These are phyloP conservation scores for Lasioglossum malachurum DNA, from an alignment of 2,888 invertebrate genomes.

Conservation along the genomic window DNA sequence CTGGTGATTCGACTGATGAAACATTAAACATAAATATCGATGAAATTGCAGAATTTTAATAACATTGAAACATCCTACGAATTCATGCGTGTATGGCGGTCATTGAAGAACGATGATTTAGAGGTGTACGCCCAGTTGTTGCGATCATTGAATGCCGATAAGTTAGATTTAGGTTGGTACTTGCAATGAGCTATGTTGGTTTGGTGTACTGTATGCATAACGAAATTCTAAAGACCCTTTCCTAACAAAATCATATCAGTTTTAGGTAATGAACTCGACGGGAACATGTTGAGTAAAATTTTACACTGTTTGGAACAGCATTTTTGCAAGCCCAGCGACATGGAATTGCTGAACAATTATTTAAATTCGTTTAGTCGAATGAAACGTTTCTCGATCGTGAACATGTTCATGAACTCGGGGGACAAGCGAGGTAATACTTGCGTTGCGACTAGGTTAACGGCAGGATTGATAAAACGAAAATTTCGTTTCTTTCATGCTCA, in stretches of 20 bases:
- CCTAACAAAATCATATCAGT: slow-evolving; percentile 73
- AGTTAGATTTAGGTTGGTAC: slow-evolving; percentile 69
- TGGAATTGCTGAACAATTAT: slow-evolving; percentile 74
- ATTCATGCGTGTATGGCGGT: slow-evolving; percentile 82
- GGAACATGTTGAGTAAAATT: slow-evolving; percentile 82
- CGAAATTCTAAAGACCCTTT: neutral
- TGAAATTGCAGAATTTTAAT: slow-evolving; percentile 55
- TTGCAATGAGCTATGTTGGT: neutral
- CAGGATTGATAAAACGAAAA: neutral
- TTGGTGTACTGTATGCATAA: neutral
- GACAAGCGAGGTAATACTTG: slow-evolving; percentile 76
- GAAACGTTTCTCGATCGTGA: slow-evolving; percentile 81
- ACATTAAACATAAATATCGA: neutral
- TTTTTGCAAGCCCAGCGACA: slow-evolving; percentile 80
- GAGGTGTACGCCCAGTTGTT: slow-evolving; percentile 80
- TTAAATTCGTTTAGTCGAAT: slow-evolving; percentile 79
- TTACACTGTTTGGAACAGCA: slow-evolving; percentile 81
- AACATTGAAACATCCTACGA: slow-evolving; percentile 79
- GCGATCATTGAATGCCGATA: slow-evolving; percentile 74
- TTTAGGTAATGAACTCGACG: slow-evolving; percentile 84
- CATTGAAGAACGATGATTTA: slow-evolving; percentile 79
- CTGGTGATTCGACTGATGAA: neutral
- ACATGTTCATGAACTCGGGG: slow-evolving; percentile 81
- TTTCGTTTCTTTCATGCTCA: neutral
- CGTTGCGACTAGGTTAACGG: neutral